Evolutionary conservation across 2,797 vertebrate genomes (phyloP).

Genomic region (Gymnopithys bicolor): DNA sequence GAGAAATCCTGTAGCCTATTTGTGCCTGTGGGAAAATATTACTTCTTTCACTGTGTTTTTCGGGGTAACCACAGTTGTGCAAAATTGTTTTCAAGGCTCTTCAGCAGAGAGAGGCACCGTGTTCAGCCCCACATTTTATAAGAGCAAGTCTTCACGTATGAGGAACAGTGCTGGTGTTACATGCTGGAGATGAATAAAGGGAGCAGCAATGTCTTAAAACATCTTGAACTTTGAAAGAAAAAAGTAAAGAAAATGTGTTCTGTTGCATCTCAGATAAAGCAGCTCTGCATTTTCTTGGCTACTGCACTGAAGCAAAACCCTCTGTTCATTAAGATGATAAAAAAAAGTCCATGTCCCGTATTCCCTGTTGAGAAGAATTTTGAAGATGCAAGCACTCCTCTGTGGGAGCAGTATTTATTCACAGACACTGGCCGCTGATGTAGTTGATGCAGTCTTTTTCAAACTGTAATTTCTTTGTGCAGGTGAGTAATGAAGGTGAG

Average conservation of each 20-base stretch:
- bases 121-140: background rate
- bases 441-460: background rate
- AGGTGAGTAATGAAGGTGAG: background rate
- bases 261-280: background rate
- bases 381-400: background rate
- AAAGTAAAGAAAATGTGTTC: background rate
- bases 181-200: background rate
- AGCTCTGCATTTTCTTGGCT: background rate
- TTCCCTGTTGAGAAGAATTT: background rate
- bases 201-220: background rate
- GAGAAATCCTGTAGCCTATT: background rate
- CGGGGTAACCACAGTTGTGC: background rate
- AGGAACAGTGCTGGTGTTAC: background rate
- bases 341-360: background rate
- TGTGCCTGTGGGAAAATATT: background rate
- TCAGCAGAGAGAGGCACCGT: fast-evolving
- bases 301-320: background rate
- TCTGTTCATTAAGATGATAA: background rate
- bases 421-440: background rate
- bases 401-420: background rate
- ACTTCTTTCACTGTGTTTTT: background rate
- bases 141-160: background rate
- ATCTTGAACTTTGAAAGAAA: background rate
- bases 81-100: background rate
- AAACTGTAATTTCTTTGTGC: background rate